These are phyloP conservation scores for Hyposmocoma kahamanoa DNA, from an alignment of 1,140 invertebrate genomes.

Conservation along the genomic window DNA sequence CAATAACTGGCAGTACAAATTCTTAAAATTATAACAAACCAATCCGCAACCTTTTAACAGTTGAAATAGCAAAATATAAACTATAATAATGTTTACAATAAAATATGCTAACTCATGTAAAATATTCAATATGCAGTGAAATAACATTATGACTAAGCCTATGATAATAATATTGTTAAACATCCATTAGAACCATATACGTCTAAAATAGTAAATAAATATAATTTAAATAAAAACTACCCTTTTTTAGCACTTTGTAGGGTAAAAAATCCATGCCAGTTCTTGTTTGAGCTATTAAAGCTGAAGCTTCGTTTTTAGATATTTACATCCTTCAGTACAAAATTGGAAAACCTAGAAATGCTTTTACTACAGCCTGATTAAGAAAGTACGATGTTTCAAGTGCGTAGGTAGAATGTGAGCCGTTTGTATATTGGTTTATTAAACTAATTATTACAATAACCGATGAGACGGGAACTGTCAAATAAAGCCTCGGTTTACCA, in stretches of 20 bases:
- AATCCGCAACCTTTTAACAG: constrained; percentile 46
- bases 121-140: constrained; percentile 53
- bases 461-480: no score
- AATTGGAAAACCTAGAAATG: neutral
- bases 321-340: constrained; percentile 1
- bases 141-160: constrained; percentile 39
- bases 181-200: constrained; percentile 43
- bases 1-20: no score
- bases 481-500: no score
- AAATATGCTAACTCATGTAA: constrained; percentile 56
- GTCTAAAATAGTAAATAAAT: constrained; percentile 47
- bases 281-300: constrained; percentile 45
- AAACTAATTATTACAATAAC: no score
- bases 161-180: constrained; percentile 34
- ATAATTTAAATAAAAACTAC: constrained; percentile 30
- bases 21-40: no score
- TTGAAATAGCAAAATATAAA: constrained; percentile 61
- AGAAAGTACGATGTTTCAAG: no score
- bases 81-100: constrained; percentile 60
- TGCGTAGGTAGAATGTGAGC: no score
- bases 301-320: constrained; percentile 12
- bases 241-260: neutral
- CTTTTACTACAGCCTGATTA: no score
- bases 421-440: no score
- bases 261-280: constrained; percentile 23